Conservation (phyloP, 2,888 invertebrate genomes). For the Cantharis rufa region DNA sequence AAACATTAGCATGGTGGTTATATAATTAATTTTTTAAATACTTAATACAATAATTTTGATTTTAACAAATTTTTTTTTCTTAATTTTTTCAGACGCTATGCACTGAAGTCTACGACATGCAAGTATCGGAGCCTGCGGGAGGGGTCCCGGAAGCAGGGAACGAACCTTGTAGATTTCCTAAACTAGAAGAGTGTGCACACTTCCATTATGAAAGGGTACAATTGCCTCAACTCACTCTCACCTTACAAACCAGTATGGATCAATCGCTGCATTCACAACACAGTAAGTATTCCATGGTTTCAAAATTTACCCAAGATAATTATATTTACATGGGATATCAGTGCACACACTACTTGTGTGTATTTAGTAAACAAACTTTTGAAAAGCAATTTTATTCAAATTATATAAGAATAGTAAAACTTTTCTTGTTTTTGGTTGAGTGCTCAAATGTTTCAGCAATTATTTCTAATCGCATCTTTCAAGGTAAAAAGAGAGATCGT, state of each 20-base stretch:
- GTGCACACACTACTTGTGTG: background rate
- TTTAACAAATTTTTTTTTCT: background rate
- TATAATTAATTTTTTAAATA: background rate
- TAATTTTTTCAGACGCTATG: constrained; percentile 50
- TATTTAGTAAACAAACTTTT: background rate
- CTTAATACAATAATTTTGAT: background rate
- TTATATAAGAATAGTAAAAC: background rate
- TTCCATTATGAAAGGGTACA: constrained; percentile 97
- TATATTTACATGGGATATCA: background rate
- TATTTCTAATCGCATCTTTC: background rate
- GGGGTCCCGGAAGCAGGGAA: constrained; percentile 45
- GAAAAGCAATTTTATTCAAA: background rate
- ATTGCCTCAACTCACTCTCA: constrained; percentile 72
- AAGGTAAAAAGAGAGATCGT: background rate
- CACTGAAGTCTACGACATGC: constrained; percentile 54
- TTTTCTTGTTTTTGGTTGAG: background rate
- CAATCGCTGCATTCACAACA: constrained; percentile 57
- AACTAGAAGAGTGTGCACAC: constrained; percentile 95
- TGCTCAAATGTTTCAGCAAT: background rate
- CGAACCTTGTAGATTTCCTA: constrained; percentile 72
- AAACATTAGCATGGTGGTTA: background rate
- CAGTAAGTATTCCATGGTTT: constrained; percentile 46
- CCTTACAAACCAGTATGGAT: constrained; percentile 58
- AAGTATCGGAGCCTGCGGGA: constrained; percentile 51
- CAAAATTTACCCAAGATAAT: background rate